A percentile compares a stretch with the other conserved stretches of the same genome.
Evolutionary conservation across 2,888 invertebrate species (phyloP).

Genomic region (Oligia strigilis): DNA sequence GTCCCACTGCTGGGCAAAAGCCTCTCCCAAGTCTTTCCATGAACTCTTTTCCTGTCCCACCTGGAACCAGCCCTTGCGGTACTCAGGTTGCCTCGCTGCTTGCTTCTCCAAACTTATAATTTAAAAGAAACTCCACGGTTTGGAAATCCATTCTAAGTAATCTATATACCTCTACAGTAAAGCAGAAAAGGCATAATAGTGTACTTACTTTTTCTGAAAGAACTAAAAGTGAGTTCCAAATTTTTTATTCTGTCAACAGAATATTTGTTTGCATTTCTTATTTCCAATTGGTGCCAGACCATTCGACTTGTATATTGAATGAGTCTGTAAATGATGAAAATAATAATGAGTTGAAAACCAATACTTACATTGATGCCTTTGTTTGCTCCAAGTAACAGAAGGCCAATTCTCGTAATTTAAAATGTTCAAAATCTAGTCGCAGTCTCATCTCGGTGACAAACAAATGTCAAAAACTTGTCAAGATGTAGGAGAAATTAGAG

Average conservation of each 20-base stretch:
- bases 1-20: too few species aligned
- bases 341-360: background rate
- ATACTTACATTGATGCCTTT: background rate
- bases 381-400: background rate
- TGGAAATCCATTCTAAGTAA: background rate
- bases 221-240: slow-evolving; percentile 95
- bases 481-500: too few species aligned
- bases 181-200: slow-evolving; percentile 10
- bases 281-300: slow-evolving; percentile 94
- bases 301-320: slow-evolving; percentile 95
- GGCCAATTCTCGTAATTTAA: too few species aligned
- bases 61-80: too few species aligned
- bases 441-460: too few species aligned
- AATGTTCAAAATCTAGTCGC: too few species aligned
- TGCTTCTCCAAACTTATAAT: too few species aligned
- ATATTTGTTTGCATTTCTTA: slow-evolving; percentile 91
- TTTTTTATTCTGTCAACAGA: slow-evolving; percentile 94
- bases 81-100: too few species aligned
- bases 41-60: too few species aligned
- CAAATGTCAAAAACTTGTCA: too few species aligned
- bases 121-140: background rate
- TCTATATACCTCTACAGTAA: background rate
- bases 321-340: slow-evolving; percentile 88
- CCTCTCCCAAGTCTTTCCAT: too few species aligned
- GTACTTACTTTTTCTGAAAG: slow-evolving; percentile 95